Conservation (phyloP, 2,113 vertebrate species). For the Rhinolophus sinicus region DNA sequence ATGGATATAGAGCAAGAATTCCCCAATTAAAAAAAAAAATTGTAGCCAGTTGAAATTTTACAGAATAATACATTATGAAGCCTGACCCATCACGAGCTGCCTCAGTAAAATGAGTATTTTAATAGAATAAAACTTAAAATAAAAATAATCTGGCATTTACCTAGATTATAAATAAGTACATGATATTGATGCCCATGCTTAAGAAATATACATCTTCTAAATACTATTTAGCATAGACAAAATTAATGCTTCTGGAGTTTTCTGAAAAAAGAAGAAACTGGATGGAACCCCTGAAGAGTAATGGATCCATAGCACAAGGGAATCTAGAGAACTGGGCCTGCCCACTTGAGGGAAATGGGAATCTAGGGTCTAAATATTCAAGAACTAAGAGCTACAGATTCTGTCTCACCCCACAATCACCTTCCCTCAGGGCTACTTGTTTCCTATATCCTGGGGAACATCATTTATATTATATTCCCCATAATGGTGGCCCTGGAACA, state of each 20-base stretch:
- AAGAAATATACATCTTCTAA: conserved; percentile 25
- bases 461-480: background rate
- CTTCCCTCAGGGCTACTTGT: background rate
- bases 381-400: background rate
- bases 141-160: conserved; percentile 38
- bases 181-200: background rate
- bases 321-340: background rate
- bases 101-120: conserved; percentile 36
- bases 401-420: background rate
- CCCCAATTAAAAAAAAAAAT: background rate
- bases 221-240: background rate
- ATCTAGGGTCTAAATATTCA: background rate
- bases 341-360: background rate
- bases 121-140: background rate
- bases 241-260: background rate
- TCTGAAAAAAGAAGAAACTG: conserved; percentile 21
- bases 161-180: background rate
- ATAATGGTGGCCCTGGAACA: background rate
- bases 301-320: background rate
- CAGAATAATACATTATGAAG: background rate
- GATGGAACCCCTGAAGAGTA: background rate
- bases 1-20: background rate
- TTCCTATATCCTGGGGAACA: background rate
- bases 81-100: background rate
- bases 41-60: conserved; percentile 21